Evolutionary conservation across 2,888 invertebrate genomes (phyloP).

Genomic region (Eucriotettix oculatus): DNA sequence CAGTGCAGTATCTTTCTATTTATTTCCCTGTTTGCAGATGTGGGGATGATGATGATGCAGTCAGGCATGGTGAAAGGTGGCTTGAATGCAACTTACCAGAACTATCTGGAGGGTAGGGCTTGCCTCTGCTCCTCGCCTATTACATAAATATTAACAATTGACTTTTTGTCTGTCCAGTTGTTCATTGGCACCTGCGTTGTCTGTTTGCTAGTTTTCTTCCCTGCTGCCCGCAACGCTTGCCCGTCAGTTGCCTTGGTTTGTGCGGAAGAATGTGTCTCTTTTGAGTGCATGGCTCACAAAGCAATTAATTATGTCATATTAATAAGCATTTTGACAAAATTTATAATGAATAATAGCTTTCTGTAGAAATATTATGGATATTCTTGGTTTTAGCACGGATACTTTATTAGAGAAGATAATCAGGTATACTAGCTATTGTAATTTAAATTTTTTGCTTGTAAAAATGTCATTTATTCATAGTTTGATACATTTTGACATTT

Average conservation of each 20-base stretch:
- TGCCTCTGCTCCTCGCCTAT: constrained; percentile 8
- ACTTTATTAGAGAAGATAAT: too few relatives aligned
- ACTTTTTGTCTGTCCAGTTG: neutral
- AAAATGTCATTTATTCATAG: neutral
- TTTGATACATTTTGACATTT: neutral
- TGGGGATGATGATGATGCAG: constrained; percentile 95
- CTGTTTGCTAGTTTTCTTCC: constrained; percentile 1
- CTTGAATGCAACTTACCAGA: constrained; percentile 22
- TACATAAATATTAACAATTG: neutral
- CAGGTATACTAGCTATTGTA: too few relatives aligned
- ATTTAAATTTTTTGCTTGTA: neutral
- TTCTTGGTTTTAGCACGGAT: too few relatives aligned
- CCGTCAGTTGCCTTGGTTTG: neutral
- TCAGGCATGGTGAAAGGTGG: constrained; percentile 88
- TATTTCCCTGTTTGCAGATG: constrained; percentile 61
- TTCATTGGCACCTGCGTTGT: neutral
- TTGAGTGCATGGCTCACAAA: neutral
- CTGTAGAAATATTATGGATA: neutral
- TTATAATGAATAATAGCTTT: neutral
- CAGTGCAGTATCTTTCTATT: constrained; percentile 1
- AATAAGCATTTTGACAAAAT: neutral
- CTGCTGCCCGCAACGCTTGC: neutral
- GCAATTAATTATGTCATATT: neutral
- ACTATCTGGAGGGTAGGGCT: constrained; percentile 65
- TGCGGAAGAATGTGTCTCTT: neutral